phyloP scores from a whole-genome alignment of 2,797 vertebrate genomes.

The Sebastes diaconus region DNA sequence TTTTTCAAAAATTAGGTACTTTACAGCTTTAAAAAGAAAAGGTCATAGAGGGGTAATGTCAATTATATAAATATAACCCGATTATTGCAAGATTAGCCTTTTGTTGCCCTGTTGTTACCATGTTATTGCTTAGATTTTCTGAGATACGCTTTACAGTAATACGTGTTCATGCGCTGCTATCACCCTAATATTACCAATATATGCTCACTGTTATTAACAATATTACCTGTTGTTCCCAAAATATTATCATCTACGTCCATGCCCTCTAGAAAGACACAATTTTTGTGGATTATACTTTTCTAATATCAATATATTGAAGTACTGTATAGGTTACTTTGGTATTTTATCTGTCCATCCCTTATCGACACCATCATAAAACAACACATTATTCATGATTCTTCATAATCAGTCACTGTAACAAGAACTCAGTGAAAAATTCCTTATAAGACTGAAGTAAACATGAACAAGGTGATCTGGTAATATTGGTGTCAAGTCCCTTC shows the following conservation, averaged over 20 bases:
- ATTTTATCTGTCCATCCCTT: background rate
- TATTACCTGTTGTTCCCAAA: background rate
- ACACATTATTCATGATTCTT: background rate
- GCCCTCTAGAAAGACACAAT: background rate
- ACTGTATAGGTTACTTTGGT: background rate
- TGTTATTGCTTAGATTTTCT: background rate
- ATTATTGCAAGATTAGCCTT: background rate
- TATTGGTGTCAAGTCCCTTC: constrained; percentile 32
- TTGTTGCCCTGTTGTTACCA: background rate
- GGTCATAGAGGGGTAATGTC: background rate
- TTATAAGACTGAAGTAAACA: constrained; percentile 19
- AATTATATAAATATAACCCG: background rate
- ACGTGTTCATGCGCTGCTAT: background rate
- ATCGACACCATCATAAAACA: background rate
- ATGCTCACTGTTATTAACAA: background rate
- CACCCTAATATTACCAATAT: background rate
- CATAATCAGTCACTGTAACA: constrained; percentile 23
- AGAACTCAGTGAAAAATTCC: background rate
- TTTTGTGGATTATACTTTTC: too few relatives aligned
- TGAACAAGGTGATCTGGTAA: constrained; percentile 17
- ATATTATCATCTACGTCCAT: background rate
- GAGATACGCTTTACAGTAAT: background rate
- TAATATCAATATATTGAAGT: background rate
- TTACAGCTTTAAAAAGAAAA: background rate
- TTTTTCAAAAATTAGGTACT: background rate